These are phyloP conservation scores for Amiota minor DNA, from an alignment of 2,888 invertebrate species.

Conservation along the genomic window DNA sequence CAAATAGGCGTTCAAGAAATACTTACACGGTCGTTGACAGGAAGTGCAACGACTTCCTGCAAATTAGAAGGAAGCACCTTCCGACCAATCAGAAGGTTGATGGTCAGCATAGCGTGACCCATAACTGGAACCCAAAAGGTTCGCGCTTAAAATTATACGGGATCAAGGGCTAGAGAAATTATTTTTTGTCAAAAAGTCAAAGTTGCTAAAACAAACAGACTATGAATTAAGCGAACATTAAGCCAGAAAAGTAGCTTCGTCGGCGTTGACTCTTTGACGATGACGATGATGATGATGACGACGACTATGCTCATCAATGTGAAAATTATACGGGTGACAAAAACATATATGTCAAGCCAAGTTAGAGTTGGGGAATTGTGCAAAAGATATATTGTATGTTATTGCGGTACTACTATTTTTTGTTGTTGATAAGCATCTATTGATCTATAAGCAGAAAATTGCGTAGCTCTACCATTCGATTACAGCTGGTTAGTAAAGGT, in stretches of 20 bases:
- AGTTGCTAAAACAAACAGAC: constrained; percentile 3
- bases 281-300: background rate
- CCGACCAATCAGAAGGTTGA: too few relatives aligned
- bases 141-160: constrained; percentile 55
- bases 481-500: background rate
- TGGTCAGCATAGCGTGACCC: constrained; percentile 55
- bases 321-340: constrained; percentile 68
- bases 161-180: constrained; percentile 52
- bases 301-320: constrained; percentile 33
- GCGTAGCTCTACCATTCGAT: constrained; percentile 1
- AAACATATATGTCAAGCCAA: constrained; percentile 49
- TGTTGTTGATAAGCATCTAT: constrained; percentile 15
- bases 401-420: constrained; percentile 12
- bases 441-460: constrained; percentile 7
- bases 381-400: constrained; percentile 39
- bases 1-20: constrained; percentile 64
- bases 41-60: constrained; percentile 54
- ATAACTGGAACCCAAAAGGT: constrained; percentile 52
- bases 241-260: constrained; percentile 8
- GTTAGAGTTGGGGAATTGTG: constrained; percentile 42
- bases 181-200: background rate
- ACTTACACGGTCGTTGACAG: constrained; percentile 56
- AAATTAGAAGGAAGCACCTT: constrained; percentile 45
- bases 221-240: constrained; percentile 15
- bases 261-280: background rate